phyloP scores from a whole-genome alignment of 2,888 invertebrate genomes.

The Epistrophella euchroma region DNA sequence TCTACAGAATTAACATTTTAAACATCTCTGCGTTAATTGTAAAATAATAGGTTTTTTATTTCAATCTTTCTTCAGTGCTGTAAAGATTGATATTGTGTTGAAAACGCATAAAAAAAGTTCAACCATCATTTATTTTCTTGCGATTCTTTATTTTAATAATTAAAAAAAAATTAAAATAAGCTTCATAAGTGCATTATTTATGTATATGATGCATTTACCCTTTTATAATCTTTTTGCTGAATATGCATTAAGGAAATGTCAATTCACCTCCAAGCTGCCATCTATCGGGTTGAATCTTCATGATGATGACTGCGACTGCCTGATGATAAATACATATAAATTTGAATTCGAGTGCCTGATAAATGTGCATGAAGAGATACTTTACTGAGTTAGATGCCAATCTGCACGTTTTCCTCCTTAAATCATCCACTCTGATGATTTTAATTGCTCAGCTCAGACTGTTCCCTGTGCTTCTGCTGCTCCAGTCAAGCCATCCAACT shows the following conservation, averaged over 20 bases:
- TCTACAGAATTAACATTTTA: not conserved
- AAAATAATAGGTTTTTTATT: conserved; percentile 1
- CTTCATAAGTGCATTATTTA: conserved; percentile 23
- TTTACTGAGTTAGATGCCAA: conserved; percentile 50
- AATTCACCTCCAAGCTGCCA: conserved; percentile 49
- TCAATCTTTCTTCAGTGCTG: not conserved
- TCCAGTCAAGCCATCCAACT: conserved; percentile 31
- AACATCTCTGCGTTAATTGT: not conserved
- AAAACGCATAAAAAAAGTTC: not conserved
- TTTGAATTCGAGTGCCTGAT: conserved; percentile 1
- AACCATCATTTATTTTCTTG: not conserved
- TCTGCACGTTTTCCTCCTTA: conserved; percentile 61
- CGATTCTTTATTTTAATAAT: not conserved
- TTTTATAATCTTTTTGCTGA: conserved; percentile 22
- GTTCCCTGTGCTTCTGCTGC: conserved; percentile 33
- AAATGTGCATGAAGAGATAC: conserved; percentile 19
- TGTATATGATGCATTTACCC: not conserved
- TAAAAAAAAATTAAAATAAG: not conserved
- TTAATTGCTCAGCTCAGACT: conserved; percentile 56
- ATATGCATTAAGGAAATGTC: conserved; percentile 49
- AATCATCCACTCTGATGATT: conserved; percentile 69
- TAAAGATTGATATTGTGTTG: not conserved
- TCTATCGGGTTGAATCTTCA: conserved; percentile 50
- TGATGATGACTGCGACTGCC: not conserved
- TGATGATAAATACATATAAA: not conserved